Evolutionary conservation across 2,888 invertebrate genomes (phyloP), one percentile per base, ranked within the genome.

Genomic region (Sphecodes monilicornis): DNA sequence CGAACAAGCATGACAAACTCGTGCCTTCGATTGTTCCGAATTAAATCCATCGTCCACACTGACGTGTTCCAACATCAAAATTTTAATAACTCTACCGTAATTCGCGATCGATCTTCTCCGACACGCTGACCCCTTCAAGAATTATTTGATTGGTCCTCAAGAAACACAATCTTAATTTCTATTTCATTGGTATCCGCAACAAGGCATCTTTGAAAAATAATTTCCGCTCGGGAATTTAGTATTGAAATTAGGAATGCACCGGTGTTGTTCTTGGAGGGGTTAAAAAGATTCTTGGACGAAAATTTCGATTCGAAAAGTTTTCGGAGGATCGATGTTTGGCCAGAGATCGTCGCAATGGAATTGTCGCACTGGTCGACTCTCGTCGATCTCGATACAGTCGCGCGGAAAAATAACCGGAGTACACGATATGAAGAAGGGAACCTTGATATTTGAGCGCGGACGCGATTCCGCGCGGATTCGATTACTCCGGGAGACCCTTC

Each of bases 401-500:
- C 60, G 60, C 81, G n/a, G 64, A 16, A 5, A 16, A 22, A 29
- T n/a, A 22, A n/a, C 50, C 50, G 22, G 50, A 50, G 22, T 22
- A 50, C 84, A 32, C 74, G n/a, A 43, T 69, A 0, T 18, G 41
- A 50, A 68, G 36, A 26, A 39, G 22, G 79, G 22, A 78, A 66
- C 64, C 68, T 70, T 54, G 46, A 68, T 85, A 68, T 64, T 81
- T 83, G 73, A 85, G 57, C 32, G 73, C 77, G 64, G 71, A 79
- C 80, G 74, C 64, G 76, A 85, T 83, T 81, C 78, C 76, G 79
- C 82, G 79, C 79, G 78, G 54, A 64, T 78, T 87, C 75, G 72
- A 85, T 69, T 46, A 43, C 72, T 79, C 64, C 80, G 66, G 36
- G 80, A 79, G 54, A 84, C 69, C 81, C 71, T 70, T 82, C 77